phyloP scores from a whole-genome alignment of 2,113 vertebrate species.

The Willisornis vidua region DNA sequence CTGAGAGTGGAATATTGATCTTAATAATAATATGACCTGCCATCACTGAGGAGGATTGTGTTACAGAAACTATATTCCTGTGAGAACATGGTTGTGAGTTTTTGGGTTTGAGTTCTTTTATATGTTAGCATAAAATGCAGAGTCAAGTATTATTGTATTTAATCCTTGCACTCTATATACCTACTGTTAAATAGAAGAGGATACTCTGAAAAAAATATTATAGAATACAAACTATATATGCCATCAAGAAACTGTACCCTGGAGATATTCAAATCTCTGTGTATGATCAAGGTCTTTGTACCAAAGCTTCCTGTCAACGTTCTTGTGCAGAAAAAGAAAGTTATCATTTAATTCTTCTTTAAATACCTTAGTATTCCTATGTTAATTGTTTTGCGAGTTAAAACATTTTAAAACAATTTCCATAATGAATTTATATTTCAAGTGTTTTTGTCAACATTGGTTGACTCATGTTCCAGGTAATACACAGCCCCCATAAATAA shows the following conservation, averaged over 20 bases:
- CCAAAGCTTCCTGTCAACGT: neutral
- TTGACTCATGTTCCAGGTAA: neutral
- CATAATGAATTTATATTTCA: neutral
- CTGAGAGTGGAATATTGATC: neutral
- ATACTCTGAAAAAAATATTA: neutral
- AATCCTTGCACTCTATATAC: neutral
- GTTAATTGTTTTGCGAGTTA: neutral
- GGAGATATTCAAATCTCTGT: neutral
- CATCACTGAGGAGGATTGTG: neutral
- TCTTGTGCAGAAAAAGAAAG: neutral
- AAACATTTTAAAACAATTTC: neutral
- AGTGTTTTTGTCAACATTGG: neutral
- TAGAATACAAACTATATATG: neutral
- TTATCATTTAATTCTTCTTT: neutral
- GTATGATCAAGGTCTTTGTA: neutral
- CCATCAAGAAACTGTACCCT: neutral
- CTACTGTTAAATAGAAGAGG: neutral
- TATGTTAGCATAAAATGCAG: neutral
- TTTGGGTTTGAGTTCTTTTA: neutral
- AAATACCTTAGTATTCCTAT: neutral
- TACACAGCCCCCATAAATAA: neutral
- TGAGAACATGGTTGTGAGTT: neutral
- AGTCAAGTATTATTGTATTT: neutral
- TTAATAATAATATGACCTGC: neutral
- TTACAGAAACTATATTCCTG: neutral